phyloP scores from a whole-genome alignment of 1,140 invertebrate genomes.

The Diorhabda sublineata region DNA sequence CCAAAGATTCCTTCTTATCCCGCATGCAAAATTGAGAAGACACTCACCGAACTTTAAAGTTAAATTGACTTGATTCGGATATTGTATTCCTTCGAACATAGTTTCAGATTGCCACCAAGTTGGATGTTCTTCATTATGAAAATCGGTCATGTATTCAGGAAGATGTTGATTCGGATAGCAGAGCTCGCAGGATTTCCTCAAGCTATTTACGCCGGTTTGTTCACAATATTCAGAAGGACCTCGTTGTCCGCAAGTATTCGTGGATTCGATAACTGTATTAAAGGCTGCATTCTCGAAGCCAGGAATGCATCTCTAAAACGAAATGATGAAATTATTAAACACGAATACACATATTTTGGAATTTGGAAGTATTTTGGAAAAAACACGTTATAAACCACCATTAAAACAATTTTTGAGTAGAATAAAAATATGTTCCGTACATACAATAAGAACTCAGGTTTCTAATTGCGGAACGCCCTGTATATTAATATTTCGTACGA shows the following conservation, averaged over 20 bases:
- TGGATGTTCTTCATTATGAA: slow-evolving; percentile 80
- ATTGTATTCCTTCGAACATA: slow-evolving; percentile 89
- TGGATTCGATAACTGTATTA: slow-evolving; percentile 79
- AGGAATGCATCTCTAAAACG: slow-evolving; percentile 83
- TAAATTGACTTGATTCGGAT: slow-evolving; percentile 86
- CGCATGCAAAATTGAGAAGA: neutral
- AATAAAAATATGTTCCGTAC: neutral
- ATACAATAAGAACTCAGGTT: neutral
- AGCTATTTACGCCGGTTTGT: slow-evolving; percentile 67
- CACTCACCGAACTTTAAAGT: slow-evolving; percentile 81
- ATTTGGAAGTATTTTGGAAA: neutral
- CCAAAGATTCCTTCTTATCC: too few species aligned
- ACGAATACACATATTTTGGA: neutral
- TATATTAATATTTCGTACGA: neutral
- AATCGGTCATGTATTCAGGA: slow-evolving; percentile 82
- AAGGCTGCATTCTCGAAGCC: slow-evolving; percentile 96
- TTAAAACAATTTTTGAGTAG: too few species aligned
- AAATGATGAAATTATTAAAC: neutral
- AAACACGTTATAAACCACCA: too few species aligned
- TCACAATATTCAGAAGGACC: slow-evolving; percentile 77
- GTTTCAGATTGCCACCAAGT: slow-evolving; percentile 99
- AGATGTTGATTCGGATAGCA: slow-evolving; percentile 67
- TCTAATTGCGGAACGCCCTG: neutral
- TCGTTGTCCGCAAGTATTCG: slow-evolving; percentile 89
- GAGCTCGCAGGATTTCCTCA: slow-evolving; percentile 60